These are phyloP conservation scores for Fopius arisanus DNA, from an alignment of 1,140 invertebrate genomes.

Conservation along the genomic window DNA sequence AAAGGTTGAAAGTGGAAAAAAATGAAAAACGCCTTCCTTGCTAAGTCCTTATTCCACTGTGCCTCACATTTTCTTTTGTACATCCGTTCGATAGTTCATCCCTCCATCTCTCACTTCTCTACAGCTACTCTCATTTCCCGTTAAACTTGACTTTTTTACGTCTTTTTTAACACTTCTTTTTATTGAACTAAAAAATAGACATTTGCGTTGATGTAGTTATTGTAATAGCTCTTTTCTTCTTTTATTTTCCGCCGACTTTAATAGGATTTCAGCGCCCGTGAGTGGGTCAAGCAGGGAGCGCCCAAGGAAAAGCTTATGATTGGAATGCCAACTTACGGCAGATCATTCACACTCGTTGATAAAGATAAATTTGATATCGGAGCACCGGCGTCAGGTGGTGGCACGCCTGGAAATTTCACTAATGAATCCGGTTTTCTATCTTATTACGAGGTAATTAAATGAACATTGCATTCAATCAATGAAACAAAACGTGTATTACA, in stretches of 20 bases:
- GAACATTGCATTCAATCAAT: background rate
- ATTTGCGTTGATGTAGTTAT: background rate
- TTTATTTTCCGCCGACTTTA: background rate
- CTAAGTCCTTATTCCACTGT: background rate
- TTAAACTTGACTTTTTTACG: conserved; percentile 2
- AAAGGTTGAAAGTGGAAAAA: background rate
- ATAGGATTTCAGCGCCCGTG: conserved; percentile 87
- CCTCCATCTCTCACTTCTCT: background rate
- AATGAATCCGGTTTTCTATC: conserved; percentile 90
- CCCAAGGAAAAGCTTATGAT: conserved; percentile 95
- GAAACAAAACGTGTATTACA: background rate
- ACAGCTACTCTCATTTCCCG: conserved; percentile 6
- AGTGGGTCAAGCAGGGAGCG: conserved; percentile 94
- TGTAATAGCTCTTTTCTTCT: background rate
- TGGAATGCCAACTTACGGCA: conserved; percentile 94
- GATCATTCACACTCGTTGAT: conserved; percentile 92
- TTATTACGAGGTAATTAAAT: conserved; percentile 82
- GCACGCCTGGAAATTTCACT: conserved; percentile 83
- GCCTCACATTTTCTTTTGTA: background rate
- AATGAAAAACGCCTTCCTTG: background rate
- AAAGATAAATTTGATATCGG: conserved; percentile 90
- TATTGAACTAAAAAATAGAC: conserved; percentile 9
- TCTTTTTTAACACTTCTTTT: conserved; percentile 18
- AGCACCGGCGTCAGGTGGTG: conserved; percentile 87
- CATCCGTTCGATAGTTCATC: background rate